Evolutionary conservation across 2,797 vertebrate genomes (phyloP).

Genomic region (Neostethus bicornis): DNA sequence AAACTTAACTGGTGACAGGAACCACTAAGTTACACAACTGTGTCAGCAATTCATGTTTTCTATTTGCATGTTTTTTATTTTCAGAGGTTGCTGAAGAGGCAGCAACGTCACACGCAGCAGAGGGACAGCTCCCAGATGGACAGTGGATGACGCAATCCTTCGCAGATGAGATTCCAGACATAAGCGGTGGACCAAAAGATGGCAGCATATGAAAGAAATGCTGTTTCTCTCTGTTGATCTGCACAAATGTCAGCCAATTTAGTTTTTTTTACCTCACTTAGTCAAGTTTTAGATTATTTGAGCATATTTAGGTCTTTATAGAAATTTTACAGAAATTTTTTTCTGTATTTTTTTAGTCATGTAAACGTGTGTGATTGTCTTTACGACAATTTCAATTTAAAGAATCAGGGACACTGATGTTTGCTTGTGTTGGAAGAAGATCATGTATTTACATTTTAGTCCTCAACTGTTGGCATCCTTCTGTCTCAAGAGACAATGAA

Average conservation of each 20-base stretch:
- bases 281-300: slow-evolving; percentile 42
- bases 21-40: not conserved
- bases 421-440: slow-evolving; percentile 43
- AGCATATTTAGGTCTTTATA: slow-evolving; percentile 46
- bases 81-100: slow-evolving; percentile 66
- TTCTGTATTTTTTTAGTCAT: slow-evolving; percentile 50
- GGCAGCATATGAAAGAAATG: slow-evolving; percentile 29
- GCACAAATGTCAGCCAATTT: slow-evolving; percentile 34
- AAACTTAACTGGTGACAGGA: too few relatives aligned
- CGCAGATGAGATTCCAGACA: slow-evolving; percentile 87
- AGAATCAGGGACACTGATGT: slow-evolving; percentile 70
- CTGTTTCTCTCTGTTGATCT: not conserved
- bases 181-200: slow-evolving; percentile 62
- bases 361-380: slow-evolving; percentile 46
- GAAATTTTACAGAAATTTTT: slow-evolving; percentile 46
- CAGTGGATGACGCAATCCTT: slow-evolving; percentile 90
- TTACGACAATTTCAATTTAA: slow-evolving; percentile 54
- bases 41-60: not conserved
- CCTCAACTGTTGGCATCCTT: too few relatives aligned
- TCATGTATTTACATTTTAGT: slow-evolving; percentile 47
- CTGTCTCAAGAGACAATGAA: too few relatives aligned
- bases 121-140: slow-evolving; percentile 80
- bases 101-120: slow-evolving; percentile 58
- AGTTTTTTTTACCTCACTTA: slow-evolving; percentile 17
- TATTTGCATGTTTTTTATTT: slow-evolving; percentile 5